These are phyloP conservation scores for Synanthedon andrenaeformis DNA, from an alignment of 2,888 invertebrate species.

Conservation along the genomic window DNA sequence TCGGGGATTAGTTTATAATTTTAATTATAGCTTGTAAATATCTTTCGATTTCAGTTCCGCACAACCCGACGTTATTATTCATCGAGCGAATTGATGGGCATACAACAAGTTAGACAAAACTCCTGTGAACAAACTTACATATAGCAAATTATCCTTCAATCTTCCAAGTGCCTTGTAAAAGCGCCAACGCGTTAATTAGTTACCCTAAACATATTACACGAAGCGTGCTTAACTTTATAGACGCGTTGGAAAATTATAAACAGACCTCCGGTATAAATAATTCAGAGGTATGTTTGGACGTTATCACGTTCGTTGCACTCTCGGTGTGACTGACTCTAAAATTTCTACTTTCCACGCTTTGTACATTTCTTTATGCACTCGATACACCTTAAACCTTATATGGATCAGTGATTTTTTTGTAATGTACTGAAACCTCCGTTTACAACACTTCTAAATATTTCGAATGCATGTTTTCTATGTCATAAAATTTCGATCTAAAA, in stretches of 20 bases:
- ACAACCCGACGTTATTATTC: slow-evolving; percentile 81
- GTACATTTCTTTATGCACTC: slow-evolving; percentile 9
- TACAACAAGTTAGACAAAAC: slow-evolving; percentile 80
- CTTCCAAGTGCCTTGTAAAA: slow-evolving; percentile 52
- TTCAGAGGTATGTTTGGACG: slow-evolving; percentile 29
- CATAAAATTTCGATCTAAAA: no score
- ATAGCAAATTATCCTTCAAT: slow-evolving; percentile 65
- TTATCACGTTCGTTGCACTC: slow-evolving; percentile 21
- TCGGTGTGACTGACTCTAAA: slow-evolving; percentile 15
- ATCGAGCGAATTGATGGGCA: slow-evolving; percentile 80
- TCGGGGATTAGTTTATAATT: no score
- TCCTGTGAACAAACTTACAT: slow-evolving; percentile 89
- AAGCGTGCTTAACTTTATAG: background rate
- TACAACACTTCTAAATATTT: background rate
- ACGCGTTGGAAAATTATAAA: background rate
- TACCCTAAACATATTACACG: background rate
- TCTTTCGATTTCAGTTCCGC: slow-evolving; percentile 74
- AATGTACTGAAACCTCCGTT: background rate
- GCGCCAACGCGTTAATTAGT: slow-evolving; percentile 13
- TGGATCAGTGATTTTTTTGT: background rate
- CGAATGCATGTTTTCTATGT: background rate
- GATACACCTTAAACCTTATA: slow-evolving; percentile 2
- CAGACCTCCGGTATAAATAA: no score
- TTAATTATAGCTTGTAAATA: background rate
- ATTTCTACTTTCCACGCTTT: slow-evolving; percentile 5